These are phyloP conservation scores for Halcyon malimbica DNA, from an alignment of 2,113 vertebrate genomes.

Conservation along the genomic window DNA sequence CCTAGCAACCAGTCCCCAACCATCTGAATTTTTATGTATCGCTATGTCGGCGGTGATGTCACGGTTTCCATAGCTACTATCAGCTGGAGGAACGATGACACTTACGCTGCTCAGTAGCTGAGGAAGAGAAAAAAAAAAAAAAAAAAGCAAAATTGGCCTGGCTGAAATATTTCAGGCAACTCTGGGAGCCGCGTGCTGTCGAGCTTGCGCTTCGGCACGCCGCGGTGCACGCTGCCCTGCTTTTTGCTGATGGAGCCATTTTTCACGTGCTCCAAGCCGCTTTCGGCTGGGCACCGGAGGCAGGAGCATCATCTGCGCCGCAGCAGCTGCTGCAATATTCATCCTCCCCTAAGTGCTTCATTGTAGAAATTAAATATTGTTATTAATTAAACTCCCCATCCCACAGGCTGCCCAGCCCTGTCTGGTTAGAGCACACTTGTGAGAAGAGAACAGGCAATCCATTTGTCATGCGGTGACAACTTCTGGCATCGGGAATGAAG, in stretches of 20 bases:
- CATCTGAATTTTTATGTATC: slow-evolving; percentile 85
- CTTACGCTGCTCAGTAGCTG: slow-evolving; percentile 69
- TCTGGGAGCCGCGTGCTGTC: background rate
- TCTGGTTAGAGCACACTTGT: background rate
- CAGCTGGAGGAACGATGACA: slow-evolving; percentile 80
- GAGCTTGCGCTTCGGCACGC: slow-evolving; percentile 40
- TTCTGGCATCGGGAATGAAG: slow-evolving; percentile 44
- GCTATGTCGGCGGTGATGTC: slow-evolving; percentile 85
- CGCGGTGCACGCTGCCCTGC: background rate
- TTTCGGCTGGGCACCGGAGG: background rate
- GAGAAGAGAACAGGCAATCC: slow-evolving; percentile 5
- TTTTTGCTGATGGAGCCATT: slow-evolving; percentile 27
- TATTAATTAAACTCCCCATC: slow-evolving; percentile 54
- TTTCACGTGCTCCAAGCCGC: fast-evolving
- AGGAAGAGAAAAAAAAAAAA: background rate
- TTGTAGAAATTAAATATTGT: slow-evolving; percentile 58
- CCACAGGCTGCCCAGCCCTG: slow-evolving; percentile 29
- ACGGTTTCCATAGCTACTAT: slow-evolving; percentile 86
- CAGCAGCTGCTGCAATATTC: background rate
- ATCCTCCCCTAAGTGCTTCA: background rate
- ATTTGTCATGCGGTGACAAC: slow-evolving; percentile 56
- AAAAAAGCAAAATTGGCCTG: background rate
- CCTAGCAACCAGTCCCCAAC: slow-evolving; percentile 87
- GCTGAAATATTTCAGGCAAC: slow-evolving; percentile 38
- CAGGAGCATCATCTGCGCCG: background rate